These are phyloP conservation scores for Molanna angustata DNA, from an alignment of 2,888 invertebrate species.

Conservation along the genomic window DNA sequence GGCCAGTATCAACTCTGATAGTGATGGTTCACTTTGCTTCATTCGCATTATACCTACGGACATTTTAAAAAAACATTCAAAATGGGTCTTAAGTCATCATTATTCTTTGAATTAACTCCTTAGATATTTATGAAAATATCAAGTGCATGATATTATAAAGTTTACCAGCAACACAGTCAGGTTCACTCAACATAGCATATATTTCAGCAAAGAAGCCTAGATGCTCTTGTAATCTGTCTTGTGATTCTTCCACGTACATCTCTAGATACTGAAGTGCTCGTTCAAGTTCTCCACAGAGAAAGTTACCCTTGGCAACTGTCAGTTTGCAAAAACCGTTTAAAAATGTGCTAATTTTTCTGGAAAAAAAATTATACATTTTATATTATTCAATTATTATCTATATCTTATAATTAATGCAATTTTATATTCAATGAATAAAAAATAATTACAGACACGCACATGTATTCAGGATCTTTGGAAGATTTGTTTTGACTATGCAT, in stretches of 20 bases:
- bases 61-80: neutral
- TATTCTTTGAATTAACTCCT: too few relatives aligned
- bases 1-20: conserved; percentile 79
- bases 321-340: conserved; percentile 60
- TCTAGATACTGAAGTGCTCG: conserved; percentile 75
- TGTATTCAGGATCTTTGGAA: conserved; percentile 45
- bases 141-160: too few relatives aligned
- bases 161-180: conserved; percentile 81
- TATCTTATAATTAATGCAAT: too few relatives aligned
- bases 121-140: too few relatives aligned
- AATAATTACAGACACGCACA: too few relatives aligned
- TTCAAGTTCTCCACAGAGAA: conserved; percentile 70
- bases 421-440: too few relatives aligned
- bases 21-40: conserved; percentile 70
- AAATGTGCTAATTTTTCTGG: conserved; percentile 42
- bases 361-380: too few relatives aligned
- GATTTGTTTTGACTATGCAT: conserved; percentile 46
- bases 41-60: conserved; percentile 66
- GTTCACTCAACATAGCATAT: conserved; percentile 84
- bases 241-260: conserved; percentile 62
- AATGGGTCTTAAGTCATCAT: too few relatives aligned
- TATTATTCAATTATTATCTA: too few relatives aligned
- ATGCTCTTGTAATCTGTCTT: conserved; percentile 55
- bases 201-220: conserved; percentile 70
- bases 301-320: conserved; percentile 69